Evolutionary conservation across 92 coral and sea anemone species (phyloP), one percentile per base, ranked within the genome.

Genomic region (Isaurus tuberculatus): DNA sequence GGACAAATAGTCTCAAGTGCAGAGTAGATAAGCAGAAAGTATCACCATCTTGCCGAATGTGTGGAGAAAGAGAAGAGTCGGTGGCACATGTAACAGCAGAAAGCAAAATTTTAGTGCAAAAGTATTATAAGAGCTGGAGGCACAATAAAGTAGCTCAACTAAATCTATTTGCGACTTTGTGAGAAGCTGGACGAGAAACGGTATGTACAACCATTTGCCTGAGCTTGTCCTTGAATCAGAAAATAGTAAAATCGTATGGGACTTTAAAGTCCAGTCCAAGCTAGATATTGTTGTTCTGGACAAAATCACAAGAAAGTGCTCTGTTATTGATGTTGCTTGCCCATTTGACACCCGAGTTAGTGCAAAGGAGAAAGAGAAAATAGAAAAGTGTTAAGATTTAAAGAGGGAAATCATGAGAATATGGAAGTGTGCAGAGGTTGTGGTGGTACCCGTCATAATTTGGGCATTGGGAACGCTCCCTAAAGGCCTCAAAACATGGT

Each of bases 81-180:
- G 69, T 73, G 25, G 79, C 57, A 53, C 87, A 84, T 19, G 53
- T 33, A 20, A 55, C 53, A n/a, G 30, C 73, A 29, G 88, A 74
- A 30, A 40, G 73, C 32, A n/a, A 11, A 31, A 60, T 34, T 66
- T 70, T 70, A 26, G 73, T 73, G 48, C 83, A 73, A 63, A 85
- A 75, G 68, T 42, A 79, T 17, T 85, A 75, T 28, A 85, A 75
- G 65, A 74, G 60, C 70, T 65, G 80, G 74, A 85, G 84, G 29
- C 75, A 75, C 37, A 75, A 85, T 20, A 85, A 85, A 61, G 81
- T 85, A 34, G 88, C 84, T 36, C 65, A 46, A 37, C 66, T 64
- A 17, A n/a, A 74, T 85, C 32, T 75, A 85, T 26, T 57, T 43
- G 53, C 32, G 60, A 28, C 40, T 72, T 30, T 75, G 73, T 34